Percentiles rank a stretch among this genome's conserved stretches.
phyloP scores from a whole-genome alignment of 2,888 invertebrate species.

The Tineola bisselliella region DNA sequence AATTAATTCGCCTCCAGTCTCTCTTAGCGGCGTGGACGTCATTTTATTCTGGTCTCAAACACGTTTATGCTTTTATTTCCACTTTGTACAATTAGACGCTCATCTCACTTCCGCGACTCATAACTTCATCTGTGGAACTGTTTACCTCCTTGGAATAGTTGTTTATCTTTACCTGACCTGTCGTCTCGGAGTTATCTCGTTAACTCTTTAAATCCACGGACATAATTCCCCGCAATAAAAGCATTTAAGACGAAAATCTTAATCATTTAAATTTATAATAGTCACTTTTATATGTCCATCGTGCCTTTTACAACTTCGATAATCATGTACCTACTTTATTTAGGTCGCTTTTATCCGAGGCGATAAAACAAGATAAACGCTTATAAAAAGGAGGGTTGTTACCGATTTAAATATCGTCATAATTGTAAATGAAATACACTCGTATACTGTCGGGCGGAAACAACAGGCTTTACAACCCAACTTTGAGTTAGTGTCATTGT shows the following conservation, averaged over 20 bases:
- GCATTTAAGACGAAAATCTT: constrained; percentile 29
- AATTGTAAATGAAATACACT: constrained; percentile 13
- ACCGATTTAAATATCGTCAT: constrained; percentile 4
- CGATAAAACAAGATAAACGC: constrained; percentile 4
- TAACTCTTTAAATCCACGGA: constrained; percentile 18
- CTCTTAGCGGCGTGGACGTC: constrained; percentile 37
- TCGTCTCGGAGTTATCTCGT: constrained; percentile 29
- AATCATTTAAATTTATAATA: constrained; percentile 13
- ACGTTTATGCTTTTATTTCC: constrained; percentile 36
- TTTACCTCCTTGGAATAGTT: constrained; percentile 41
- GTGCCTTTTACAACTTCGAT: constrained; percentile 10
- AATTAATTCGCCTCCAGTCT: constrained; percentile 47
- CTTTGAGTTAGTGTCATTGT: constrained; percentile 63
- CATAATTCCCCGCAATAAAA: constrained; percentile 27
- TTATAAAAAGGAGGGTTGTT: background rate
- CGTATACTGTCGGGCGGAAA: constrained; percentile 55
- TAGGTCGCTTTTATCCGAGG: background rate
- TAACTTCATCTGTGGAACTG: constrained; percentile 27
- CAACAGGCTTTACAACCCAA: constrained; percentile 55
- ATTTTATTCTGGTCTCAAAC: constrained; percentile 44
- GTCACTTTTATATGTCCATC: background rate
- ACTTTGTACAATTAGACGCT: constrained; percentile 28
- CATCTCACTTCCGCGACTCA: constrained; percentile 26
- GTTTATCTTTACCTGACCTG: constrained; percentile 42
- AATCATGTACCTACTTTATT: constrained; percentile 5